Percentiles rank a stretch among this genome's conserved stretches.
Conservation (phyloP, 2,113 vertebrate genomes). For the Halichoerus grypus region DNA sequence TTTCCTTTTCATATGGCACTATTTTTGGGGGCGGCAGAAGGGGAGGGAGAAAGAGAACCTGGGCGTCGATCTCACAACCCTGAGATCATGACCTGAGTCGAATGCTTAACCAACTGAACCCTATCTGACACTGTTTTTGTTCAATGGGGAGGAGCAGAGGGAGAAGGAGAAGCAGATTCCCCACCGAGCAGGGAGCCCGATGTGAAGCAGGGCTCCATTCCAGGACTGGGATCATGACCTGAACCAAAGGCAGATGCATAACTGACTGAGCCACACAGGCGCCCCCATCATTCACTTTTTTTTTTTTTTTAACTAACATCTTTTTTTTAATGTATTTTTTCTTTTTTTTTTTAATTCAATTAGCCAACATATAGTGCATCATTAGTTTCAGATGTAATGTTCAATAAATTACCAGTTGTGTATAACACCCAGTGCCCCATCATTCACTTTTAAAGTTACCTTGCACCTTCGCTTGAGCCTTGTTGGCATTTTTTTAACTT, state of each 20-base stretch:
- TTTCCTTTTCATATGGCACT: background rate
- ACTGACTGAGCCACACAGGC: background rate
- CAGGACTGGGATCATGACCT: background rate
- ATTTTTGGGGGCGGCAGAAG: background rate
- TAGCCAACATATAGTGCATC: background rate
- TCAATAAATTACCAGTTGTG: background rate
- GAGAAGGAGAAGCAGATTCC: background rate
- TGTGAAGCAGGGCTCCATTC: background rate
- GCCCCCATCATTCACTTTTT: background rate
- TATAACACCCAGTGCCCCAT: background rate
- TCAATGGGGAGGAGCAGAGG: background rate
- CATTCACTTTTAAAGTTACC: background rate
- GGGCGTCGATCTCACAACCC: background rate
- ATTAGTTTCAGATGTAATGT: background rate
- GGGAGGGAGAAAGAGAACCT: background rate
- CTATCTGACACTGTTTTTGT: background rate
- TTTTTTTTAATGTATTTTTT: background rate
- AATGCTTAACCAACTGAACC: background rate
- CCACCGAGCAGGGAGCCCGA: background rate
- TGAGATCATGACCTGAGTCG: background rate
- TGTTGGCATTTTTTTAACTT: background rate
- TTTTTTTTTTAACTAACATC: too few relatives aligned
- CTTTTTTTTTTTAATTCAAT: background rate
- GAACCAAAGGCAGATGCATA: background rate
- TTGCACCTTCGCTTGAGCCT: background rate